phyloP scores from a whole-genome alignment of 2,888 invertebrate species.

The Dryobota labecula region DNA sequence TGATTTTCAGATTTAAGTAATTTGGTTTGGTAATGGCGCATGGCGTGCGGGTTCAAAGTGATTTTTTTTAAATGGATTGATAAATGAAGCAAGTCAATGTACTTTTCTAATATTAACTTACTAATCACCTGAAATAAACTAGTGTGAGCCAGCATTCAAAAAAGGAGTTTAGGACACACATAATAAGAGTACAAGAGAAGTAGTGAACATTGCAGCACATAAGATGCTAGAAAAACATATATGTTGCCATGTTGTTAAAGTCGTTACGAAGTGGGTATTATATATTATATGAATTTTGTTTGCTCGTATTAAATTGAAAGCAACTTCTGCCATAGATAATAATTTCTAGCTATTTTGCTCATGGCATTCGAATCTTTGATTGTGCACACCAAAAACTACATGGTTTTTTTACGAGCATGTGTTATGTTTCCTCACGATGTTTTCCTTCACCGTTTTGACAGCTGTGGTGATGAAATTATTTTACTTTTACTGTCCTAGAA shows the following conservation, averaged over 20 bases:
- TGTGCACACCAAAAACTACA: background rate
- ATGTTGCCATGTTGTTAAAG: background rate
- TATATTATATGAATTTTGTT: too few relatives aligned
- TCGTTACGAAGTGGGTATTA: too few relatives aligned
- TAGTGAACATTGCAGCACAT: background rate
- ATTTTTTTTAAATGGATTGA: constrained; percentile 19
- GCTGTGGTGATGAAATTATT: too few relatives aligned
- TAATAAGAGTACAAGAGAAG: background rate
- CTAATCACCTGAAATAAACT: constrained; percentile 18
- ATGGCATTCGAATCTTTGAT: background rate
- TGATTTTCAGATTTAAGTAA: constrained; percentile 1
- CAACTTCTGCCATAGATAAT: background rate
- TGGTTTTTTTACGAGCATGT: background rate
- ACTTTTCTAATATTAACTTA: constrained; percentile 31
- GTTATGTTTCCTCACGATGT: too few relatives aligned
- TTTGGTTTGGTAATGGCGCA: background rate
- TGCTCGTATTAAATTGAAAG: background rate
- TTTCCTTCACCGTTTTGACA: too few relatives aligned
- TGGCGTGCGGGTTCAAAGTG: background rate
- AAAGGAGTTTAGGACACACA: background rate
- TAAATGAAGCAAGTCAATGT: constrained; percentile 41
- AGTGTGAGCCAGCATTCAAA: background rate
- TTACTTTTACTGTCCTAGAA: too few relatives aligned
- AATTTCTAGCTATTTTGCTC: background rate
- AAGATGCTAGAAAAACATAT: background rate